A percentile compares a stretch with the other conserved stretches of the same genome.
Conservation (phyloP, 1,140 invertebrate species). For the Caenorhabditis remanei region DNA sequence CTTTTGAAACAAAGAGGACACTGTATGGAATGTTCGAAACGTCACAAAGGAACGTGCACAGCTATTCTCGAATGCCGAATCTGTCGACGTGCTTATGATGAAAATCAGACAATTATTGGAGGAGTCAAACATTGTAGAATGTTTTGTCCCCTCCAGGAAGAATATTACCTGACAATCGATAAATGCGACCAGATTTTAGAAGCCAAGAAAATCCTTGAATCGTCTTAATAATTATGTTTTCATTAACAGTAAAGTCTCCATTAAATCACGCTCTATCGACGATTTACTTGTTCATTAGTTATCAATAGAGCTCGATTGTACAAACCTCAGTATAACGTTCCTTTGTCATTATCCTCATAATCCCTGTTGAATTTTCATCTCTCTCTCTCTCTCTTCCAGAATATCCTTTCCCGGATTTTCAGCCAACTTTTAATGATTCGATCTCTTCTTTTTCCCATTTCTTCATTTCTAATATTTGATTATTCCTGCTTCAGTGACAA, state of each 20-base stretch:
- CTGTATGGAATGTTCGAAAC: neutral
- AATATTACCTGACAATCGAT: neutral
- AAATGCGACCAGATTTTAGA: neutral
- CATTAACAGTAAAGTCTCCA: too few relatives aligned
- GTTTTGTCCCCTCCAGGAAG: neutral
- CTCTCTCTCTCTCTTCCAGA: too few relatives aligned
- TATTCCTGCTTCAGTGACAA: neutral
- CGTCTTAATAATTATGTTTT: too few relatives aligned
- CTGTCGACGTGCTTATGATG: neutral
- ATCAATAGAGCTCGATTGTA: too few relatives aligned
- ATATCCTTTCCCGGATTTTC: too few relatives aligned
- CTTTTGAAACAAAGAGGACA: neutral
- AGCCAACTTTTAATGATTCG: too few relatives aligned
- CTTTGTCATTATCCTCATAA: too few relatives aligned
- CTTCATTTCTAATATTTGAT: too few relatives aligned
- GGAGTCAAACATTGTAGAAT: neutral
- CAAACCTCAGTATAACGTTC: too few relatives aligned
- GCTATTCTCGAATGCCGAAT: neutral
- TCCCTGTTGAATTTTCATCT: too few relatives aligned
- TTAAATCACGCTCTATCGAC: too few relatives aligned
- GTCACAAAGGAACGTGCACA: neutral
- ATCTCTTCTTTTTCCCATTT: neutral
- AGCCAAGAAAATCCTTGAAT: neutral
- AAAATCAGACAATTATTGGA: neutral
- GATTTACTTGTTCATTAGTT: too few relatives aligned